Percentiles rank a stretch among this genome's conserved stretches.
Evolutionary conservation across 1,140 invertebrate genomes (phyloP).

Genomic region (Radopholus similis): DNA sequence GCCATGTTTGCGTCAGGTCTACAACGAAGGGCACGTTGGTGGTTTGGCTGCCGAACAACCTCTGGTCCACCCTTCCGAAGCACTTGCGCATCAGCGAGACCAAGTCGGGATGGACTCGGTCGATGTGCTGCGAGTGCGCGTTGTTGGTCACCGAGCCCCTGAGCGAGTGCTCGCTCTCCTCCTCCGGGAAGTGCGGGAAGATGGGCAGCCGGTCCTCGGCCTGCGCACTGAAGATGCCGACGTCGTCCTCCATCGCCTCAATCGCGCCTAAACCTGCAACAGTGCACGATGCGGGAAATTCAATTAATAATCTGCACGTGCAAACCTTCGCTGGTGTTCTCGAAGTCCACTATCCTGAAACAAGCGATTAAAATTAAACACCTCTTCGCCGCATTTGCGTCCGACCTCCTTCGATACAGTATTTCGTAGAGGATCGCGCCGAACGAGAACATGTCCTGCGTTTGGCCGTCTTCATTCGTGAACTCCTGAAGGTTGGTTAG

Average conservation of each 20-base stretch:
- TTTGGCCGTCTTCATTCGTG: constrained; percentile 39
- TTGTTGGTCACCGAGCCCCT: not conserved
- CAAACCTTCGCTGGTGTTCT: constrained; percentile 28
- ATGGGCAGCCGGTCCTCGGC: constrained; percentile 40
- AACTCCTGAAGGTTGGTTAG: constrained; percentile 25
- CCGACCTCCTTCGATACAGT: constrained; percentile 24
- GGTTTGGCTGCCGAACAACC: not conserved
- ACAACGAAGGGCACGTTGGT: not conserved
- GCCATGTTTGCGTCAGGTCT: constrained; percentile 17
- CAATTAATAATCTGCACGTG: not conserved
- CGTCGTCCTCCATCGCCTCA: constrained; percentile 30
- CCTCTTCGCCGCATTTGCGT: not conserved
- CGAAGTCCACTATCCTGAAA: constrained; percentile 38
- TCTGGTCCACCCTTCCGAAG: constrained; percentile 21
- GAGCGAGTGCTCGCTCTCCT: constrained; percentile 12
- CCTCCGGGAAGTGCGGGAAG: constrained; percentile 39
- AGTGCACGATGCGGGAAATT: constrained; percentile 2
- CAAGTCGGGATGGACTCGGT: constrained; percentile 41
- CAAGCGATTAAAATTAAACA: constrained; percentile 1
- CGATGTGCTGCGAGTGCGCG: no score
- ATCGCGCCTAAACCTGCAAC: constrained; percentile 6
- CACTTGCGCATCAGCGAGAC: constrained; percentile 39
- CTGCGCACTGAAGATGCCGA: constrained; percentile 45
- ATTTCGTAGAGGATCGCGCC: constrained; percentile 44
- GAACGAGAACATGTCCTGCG: constrained; percentile 45